Conservation (phyloP, 2,113 vertebrate genomes). For the Bubo blakistoni region DNA sequence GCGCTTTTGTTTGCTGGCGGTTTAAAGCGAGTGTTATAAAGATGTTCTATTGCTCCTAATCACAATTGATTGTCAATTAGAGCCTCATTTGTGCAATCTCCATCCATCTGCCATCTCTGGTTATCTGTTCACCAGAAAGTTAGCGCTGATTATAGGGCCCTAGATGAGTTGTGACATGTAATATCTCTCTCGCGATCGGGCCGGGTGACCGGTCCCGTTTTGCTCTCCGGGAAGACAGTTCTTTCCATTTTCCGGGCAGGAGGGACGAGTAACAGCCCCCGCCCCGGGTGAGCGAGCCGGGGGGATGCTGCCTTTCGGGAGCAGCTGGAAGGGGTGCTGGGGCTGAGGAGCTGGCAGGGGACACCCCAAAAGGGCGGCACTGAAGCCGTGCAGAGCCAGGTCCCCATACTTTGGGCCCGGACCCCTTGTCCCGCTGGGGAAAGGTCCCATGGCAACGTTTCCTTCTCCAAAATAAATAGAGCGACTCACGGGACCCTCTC, state of each 20-base stretch:
- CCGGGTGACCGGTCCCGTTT: constrained; percentile 15
- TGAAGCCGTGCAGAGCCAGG: fast-evolving
- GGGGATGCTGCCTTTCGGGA: neutral
- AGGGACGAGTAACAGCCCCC: neutral
- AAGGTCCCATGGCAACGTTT: neutral
- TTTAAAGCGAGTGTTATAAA: constrained; percentile 54
- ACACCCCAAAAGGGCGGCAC: neutral
- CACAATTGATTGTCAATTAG: constrained; percentile 82
- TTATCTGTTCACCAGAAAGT: constrained; percentile 68
- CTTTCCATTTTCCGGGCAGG: neutral
- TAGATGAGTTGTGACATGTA: constrained; percentile 76
- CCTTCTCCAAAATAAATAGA: neutral
- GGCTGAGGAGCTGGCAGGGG: neutral
- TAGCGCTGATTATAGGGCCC: constrained; percentile 47
- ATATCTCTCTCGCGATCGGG: constrained; percentile 48
- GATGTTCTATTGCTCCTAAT: constrained; percentile 74
- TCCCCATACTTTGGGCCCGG: neutral
- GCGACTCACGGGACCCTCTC: neutral
- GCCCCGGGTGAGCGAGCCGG: neutral
- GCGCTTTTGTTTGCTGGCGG: constrained; percentile 16
- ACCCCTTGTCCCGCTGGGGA: neutral
- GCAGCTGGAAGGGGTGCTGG: too few relatives aligned
- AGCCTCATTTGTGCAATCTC: constrained; percentile 75
- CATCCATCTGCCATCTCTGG: constrained; percentile 76
- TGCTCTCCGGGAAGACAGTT: neutral